These are phyloP conservation scores for Corella eumyota DNA, from an alignment of 23 tunicate genomes.

Conservation along the genomic window DNA sequence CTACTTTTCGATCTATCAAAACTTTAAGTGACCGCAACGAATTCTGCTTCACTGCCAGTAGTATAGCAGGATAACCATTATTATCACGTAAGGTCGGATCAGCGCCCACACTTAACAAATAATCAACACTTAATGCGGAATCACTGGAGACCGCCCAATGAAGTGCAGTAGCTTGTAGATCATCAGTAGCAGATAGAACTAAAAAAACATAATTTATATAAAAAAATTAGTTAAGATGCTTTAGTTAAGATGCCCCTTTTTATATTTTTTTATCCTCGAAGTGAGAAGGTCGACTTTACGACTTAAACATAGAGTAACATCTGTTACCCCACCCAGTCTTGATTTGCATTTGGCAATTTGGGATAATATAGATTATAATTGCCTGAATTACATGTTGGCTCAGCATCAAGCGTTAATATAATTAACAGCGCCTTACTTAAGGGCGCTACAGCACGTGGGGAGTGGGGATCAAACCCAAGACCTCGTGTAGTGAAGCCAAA, in stretches of 20 bases:
- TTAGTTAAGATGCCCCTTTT: background rate
- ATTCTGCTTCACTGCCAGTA: constrained; percentile 36
- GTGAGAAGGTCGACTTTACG: too few relatives aligned
- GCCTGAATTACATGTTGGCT: too few relatives aligned
- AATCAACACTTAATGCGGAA: constrained; percentile 14
- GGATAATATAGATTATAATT: too few relatives aligned
- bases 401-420: too few relatives aligned
- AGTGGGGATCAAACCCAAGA: too few relatives aligned
- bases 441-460: too few relatives aligned
- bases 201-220: background rate
- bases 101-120: constrained; percentile 33
- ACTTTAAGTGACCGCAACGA: constrained; percentile 37
- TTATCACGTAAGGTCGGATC: constrained; percentile 36
- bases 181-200: constrained; percentile 49
- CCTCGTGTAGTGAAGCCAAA: too few relatives aligned
- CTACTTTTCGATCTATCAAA: constrained; percentile 50
- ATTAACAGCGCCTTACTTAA: too few relatives aligned
- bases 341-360: too few relatives aligned
- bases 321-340: too few relatives aligned
- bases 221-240: background rate
- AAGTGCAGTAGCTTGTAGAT: constrained; percentile 31
- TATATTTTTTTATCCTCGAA: too few relatives aligned
- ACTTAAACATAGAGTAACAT: too few relatives aligned
- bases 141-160: constrained; percentile 69
- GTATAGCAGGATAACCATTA: constrained; percentile 48